phyloP scores from a whole-genome alignment of 1,140 invertebrate species.

The Hetaerina americana region DNA sequence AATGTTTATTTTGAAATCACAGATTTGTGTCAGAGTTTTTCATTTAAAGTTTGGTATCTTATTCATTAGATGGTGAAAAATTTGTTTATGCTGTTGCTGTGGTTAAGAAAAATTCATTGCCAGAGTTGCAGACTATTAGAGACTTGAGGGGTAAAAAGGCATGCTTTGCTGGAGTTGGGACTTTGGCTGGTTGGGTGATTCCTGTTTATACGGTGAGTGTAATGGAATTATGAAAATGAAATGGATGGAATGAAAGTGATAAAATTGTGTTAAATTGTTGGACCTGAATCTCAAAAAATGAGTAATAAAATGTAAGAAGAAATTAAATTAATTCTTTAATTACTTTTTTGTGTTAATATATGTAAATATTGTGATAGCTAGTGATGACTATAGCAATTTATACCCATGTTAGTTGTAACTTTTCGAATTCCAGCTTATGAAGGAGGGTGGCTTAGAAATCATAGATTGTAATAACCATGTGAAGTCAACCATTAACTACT shows the following conservation, averaged over 20 bases:
- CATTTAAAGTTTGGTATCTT: conserved; percentile 12
- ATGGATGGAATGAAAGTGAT: background rate
- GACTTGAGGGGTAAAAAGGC: conserved; percentile 62
- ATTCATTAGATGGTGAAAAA: conserved; percentile 37
- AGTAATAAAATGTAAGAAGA: background rate
- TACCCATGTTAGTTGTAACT: no score
- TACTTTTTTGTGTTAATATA: background rate
- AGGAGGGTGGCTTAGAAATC: conserved; percentile 61
- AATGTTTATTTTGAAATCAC: no score
- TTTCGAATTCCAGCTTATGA: conserved; percentile 57
- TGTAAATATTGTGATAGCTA: no score
- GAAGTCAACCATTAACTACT: conserved; percentile 79
- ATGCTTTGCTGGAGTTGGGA: conserved; percentile 84
- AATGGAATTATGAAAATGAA: no score
- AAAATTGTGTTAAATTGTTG: background rate
- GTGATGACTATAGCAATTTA: no score
- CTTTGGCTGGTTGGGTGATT: conserved; percentile 83
- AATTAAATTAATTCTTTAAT: no score
- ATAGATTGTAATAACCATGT: conserved; percentile 94
- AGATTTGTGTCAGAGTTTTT: no score
- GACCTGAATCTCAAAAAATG: background rate
- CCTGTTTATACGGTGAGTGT: conserved; percentile 64
- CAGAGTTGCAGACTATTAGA: conserved; percentile 45
- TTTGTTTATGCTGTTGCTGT: conserved; percentile 78
- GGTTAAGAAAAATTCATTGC: conserved; percentile 49